phyloP scores from a whole-genome alignment of 2,113 vertebrate genomes.

The Picathartes gymnocephalus region DNA sequence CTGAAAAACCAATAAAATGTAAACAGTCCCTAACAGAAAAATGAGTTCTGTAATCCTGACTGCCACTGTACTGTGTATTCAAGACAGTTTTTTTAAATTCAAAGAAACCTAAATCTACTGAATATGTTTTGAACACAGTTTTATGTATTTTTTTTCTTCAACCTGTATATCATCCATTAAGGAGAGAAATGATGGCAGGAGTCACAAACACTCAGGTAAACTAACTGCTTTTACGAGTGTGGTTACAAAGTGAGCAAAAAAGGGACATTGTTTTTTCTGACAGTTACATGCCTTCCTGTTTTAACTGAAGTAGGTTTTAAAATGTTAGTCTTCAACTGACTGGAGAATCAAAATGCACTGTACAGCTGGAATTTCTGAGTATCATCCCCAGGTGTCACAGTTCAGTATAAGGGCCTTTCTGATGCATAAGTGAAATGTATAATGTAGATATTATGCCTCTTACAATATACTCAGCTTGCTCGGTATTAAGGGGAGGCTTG shows the following conservation, averaged over 20 bases:
- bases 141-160: not conserved
- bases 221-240: not conserved
- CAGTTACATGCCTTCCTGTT: not conserved
- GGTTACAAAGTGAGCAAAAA: not conserved
- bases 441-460: not conserved
- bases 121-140: not conserved
- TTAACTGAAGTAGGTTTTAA: not conserved
- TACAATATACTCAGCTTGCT: not conserved
- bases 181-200: not conserved
- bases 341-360: not conserved
- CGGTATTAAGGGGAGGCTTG: not conserved
- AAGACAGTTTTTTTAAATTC: not conserved
- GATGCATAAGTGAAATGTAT: not conserved
- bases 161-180: not conserved
- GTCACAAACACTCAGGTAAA: not conserved
- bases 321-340: not conserved
- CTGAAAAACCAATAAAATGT: not conserved
- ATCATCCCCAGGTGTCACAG: not conserved
- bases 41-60: not conserved
- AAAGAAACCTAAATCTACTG: not conserved
- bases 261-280: not conserved
- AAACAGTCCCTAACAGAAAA: not conserved
- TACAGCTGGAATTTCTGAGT: not conserved
- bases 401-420: not conserved
- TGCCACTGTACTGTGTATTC: not conserved